These are phyloP conservation scores for Dasysyrphus tricinctus DNA, from an alignment of 2,888 invertebrate species.

Conservation along the genomic window DNA sequence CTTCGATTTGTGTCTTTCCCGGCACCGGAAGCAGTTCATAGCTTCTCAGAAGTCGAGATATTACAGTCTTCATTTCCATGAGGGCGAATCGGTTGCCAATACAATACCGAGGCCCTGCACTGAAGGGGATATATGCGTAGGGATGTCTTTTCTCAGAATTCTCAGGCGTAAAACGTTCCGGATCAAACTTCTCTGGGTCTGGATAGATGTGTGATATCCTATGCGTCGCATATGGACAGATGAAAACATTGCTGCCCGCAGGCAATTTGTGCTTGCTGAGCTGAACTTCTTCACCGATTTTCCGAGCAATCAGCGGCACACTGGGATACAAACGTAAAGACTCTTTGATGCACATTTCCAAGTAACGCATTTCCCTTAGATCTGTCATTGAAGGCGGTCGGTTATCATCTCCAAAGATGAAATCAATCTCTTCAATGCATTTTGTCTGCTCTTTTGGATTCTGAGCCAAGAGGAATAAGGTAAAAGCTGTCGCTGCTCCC, in stretches of 20 bases:
- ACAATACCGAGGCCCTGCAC: slow-evolving; percentile 86
- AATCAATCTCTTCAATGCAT: slow-evolving; percentile 84
- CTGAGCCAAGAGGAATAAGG: slow-evolving; percentile 85
- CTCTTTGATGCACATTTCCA: slow-evolving; percentile 89
- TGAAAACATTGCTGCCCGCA: slow-evolving; percentile 85
- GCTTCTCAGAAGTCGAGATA: slow-evolving; percentile 84
- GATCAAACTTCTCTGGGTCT: slow-evolving; percentile 85
- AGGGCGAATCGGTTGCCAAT: slow-evolving; percentile 86
- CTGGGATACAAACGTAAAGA: slow-evolving; percentile 85
- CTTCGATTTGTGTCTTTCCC: slow-evolving; percentile 84
- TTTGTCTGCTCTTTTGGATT: slow-evolving; percentile 84
- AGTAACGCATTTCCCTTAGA: slow-evolving; percentile 86
- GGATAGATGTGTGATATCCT: slow-evolving; percentile 85
- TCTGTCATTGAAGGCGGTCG: slow-evolving; percentile 85
- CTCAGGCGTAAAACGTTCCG: slow-evolving; percentile 85
- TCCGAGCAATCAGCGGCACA: slow-evolving; percentile 82
- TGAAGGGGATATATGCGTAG: slow-evolving; percentile 86
- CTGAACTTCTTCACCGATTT: slow-evolving; percentile 82
- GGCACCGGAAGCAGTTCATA: slow-evolving; percentile 84
- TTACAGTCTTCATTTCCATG: slow-evolving; percentile 86
- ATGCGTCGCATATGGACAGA: slow-evolving; percentile 85
- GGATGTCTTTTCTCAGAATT: slow-evolving; percentile 84
- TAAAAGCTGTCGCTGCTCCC: slow-evolving; percentile 85
- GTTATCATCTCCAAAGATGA: slow-evolving; percentile 83
- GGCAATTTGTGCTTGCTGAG: slow-evolving; percentile 84